Evolutionary conservation across 2,888 invertebrate genomes (phyloP).

Genomic region (Thymelicus acteon): DNA sequence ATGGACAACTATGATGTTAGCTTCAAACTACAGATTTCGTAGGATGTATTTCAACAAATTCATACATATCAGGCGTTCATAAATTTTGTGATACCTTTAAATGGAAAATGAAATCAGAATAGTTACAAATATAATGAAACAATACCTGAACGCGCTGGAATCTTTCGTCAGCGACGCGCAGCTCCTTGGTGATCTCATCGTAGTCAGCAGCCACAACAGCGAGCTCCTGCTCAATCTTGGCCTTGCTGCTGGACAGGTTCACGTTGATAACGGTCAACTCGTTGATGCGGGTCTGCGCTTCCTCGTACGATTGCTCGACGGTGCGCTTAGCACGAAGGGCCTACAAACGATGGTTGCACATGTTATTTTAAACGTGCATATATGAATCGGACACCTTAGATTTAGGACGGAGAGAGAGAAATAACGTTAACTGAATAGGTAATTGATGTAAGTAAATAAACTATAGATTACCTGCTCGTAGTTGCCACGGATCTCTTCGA

Average conservation of each 20-base stretch:
- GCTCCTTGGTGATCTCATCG: conserved; percentile 98
- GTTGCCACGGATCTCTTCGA: conserved; percentile 97
- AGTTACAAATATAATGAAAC: neutral
- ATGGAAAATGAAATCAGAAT: no score
- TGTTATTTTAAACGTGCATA: no score
- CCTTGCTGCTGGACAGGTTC: conserved; percentile 96
- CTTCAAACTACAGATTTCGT: no score
- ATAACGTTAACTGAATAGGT: neutral
- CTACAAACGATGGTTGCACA: conserved; percentile 66
- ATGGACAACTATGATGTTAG: no score
- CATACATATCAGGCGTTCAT: no score
- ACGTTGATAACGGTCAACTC: conserved; percentile 98
- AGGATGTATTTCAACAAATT: no score
- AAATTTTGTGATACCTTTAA: no score
- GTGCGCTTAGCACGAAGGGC: conserved; percentile 96
- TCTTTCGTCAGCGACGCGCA: conserved; percentile 96
- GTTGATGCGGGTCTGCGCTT: conserved; percentile 95
- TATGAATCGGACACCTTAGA: no score
- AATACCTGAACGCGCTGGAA: conserved; percentile 94
- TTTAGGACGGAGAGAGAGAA: no score
- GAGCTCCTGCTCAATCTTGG: conserved; percentile 97
- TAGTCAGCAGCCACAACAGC: conserved; percentile 96
- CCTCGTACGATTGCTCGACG: conserved; percentile 95
- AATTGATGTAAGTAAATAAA: neutral
- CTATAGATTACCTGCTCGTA: conserved; percentile 87